Percentiles rank a stretch among this genome's conserved stretches.
Evolutionary conservation across 2,888 invertebrate species (phyloP).

Genomic region (Hymenopus coronatus): DNA sequence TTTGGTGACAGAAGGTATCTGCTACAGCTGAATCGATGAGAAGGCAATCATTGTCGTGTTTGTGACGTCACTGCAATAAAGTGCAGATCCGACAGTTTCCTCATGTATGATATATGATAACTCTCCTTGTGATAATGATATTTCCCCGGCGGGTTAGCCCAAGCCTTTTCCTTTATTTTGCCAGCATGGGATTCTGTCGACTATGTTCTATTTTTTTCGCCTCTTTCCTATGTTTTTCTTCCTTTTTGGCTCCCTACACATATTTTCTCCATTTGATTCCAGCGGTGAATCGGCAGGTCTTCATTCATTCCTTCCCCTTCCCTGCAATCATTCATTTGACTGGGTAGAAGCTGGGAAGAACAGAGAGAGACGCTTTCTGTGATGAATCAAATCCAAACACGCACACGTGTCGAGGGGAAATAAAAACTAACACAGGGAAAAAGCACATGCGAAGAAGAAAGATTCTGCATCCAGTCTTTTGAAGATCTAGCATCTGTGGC

Average conservation of each 20-base stretch:
- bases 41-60: neutral
- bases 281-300: neutral
- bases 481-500: neutral
- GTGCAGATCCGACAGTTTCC: slow-evolving; percentile 1
- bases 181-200: neutral
- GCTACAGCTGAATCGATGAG: neutral
- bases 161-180: neutral
- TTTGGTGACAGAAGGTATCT: too few relatives aligned
- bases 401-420: neutral
- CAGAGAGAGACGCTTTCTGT: neutral
- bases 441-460: neutral
- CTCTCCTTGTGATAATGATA: slow-evolving; percentile 12
- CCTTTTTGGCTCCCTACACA: neutral
- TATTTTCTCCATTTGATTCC: neutral
- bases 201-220: neutral
- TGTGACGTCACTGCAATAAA: slow-evolving; percentile 3
- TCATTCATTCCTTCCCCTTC: neutral
- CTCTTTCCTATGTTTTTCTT: neutral
- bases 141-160: neutral
- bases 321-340: neutral
- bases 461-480: neutral
- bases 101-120: slow-evolving; percentile 25
- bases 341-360: neutral
- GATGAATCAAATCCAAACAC: neutral
- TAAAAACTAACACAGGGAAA: neutral